Conservation (phyloP, 2,113 vertebrate genomes). For the Barbus barbus region DNA sequence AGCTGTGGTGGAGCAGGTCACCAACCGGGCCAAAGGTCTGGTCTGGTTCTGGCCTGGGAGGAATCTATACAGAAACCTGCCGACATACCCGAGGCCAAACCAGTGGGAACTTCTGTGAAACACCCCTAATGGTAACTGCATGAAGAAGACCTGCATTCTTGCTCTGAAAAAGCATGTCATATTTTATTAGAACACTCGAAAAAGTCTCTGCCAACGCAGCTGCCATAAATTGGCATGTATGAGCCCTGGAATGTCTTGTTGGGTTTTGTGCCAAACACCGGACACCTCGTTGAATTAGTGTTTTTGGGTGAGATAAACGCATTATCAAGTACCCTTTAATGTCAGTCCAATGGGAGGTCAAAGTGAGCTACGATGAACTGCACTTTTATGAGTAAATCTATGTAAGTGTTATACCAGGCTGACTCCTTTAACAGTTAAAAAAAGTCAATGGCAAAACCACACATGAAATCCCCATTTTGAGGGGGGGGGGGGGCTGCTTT, state of each 20-base stretch:
- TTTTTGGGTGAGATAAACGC: background rate
- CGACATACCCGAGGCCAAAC: constrained; percentile 34
- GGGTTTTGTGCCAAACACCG: background rate
- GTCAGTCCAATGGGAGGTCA: constrained; percentile 17
- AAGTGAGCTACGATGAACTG: constrained; percentile 7
- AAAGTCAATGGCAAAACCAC: constrained; percentile 42
- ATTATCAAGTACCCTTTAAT: background rate
- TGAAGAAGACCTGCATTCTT: background rate
- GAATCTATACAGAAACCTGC: constrained; percentile 30
- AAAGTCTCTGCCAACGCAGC: background rate
- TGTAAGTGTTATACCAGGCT: constrained; percentile 22
- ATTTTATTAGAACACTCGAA: background rate
- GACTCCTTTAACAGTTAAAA: background rate
- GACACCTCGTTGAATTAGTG: background rate
- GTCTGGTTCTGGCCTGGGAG: constrained; percentile 43
- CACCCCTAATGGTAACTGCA: background rate
- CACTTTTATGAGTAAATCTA: background rate
- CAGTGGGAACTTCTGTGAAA: background rate
- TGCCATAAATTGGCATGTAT: background rate
- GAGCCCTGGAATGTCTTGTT: background rate
- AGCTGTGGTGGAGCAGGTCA: constrained; percentile 72
- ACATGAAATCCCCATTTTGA: constrained; percentile 31
- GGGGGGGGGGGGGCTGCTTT: background rate
- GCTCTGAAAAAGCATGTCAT: constrained; percentile 1
- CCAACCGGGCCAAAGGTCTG: constrained; percentile 70